Evolutionary conservation across 1,140 invertebrate species (phyloP).

Genomic region (Goniozus legneri): DNA sequence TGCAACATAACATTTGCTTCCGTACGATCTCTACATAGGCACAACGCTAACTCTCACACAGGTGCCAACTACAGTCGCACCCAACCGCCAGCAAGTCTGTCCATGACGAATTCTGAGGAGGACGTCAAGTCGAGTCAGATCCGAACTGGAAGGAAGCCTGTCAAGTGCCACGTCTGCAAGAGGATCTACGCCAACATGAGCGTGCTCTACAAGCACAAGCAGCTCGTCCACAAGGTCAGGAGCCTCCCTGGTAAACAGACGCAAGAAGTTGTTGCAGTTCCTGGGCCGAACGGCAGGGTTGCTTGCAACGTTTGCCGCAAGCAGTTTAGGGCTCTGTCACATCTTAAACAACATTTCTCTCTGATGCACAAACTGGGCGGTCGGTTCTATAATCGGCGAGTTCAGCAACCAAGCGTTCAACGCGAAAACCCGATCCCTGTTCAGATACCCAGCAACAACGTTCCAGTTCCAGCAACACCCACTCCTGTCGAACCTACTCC

Average conservation of each 20-base stretch:
- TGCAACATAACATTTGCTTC: slow-evolving; percentile 58
- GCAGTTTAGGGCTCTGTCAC: slow-evolving; percentile 53
- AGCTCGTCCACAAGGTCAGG: slow-evolving; percentile 30
- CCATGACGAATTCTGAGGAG: too few relatives aligned
- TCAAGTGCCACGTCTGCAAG: slow-evolving; percentile 43
- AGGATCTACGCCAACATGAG: slow-evolving; percentile 41
- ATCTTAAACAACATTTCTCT: slow-evolving; percentile 58
- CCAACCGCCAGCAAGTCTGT: too few relatives aligned
- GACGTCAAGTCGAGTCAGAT: neutral
- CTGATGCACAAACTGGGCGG: slow-evolving; percentile 44
- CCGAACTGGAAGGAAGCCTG: slow-evolving; percentile 29
- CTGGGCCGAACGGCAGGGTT: slow-evolving; percentile 52
- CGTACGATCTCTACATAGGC: slow-evolving; percentile 31
- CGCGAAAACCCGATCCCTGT: neutral
- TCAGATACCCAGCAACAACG: too few relatives aligned
- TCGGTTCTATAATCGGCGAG: too few relatives aligned
- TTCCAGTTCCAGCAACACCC: too few relatives aligned
- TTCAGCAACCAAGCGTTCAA: neutral
- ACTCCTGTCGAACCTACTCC: too few relatives aligned
- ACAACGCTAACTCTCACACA: slow-evolving; percentile 15
- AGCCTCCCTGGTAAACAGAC: neutral
- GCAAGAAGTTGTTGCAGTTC: slow-evolving; percentile 25
- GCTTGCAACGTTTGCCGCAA: slow-evolving; percentile 59
- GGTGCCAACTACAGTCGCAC: neutral
- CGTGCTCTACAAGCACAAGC: slow-evolving; percentile 44